Evolutionary conservation across 2,113 vertebrate species (phyloP).

Genomic region (Gadus chalcogrammus): DNA sequence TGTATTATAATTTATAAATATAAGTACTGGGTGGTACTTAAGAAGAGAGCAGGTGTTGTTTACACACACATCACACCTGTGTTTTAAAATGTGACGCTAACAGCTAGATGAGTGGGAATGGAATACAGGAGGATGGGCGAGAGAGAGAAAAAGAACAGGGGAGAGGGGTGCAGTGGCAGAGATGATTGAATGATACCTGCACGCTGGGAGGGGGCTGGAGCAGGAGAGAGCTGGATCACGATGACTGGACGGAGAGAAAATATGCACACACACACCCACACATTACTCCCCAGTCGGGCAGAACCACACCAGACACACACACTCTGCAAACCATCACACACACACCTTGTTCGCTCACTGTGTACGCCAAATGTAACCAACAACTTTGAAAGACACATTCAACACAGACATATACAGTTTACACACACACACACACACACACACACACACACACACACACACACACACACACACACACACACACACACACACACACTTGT

Average conservation of each 20-base stretch:
- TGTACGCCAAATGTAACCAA: not conserved
- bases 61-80: too few species aligned
- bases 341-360: not conserved
- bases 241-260: slow-evolving; percentile 88
- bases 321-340: not conserved
- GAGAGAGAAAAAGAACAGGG: not conserved
- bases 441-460: too few species aligned
- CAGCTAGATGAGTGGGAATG: too few species aligned
- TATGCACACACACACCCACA: slow-evolving; percentile 70
- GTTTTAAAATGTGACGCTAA: too few species aligned
- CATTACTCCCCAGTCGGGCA: slow-evolving; percentile 61
- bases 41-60: too few species aligned
- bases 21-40: too few species aligned
- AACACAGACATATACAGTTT: not conserved
- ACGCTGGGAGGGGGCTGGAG: slow-evolving; percentile 95
- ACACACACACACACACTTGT: slow-evolving; percentile 1
- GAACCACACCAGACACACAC: slow-evolving; percentile 11
- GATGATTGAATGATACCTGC: slow-evolving; percentile 87
- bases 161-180: slow-evolving; percentile 60
- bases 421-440: slow-evolving; percentile 4
- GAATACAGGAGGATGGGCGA: slow-evolving; percentile 1
- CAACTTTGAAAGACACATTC: not conserved
- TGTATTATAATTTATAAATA: too few species aligned
- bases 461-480: too few species aligned
- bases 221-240: slow-evolving; percentile 98